Evolutionary conservation across 2,797 vertebrate genomes (phyloP), one percentile per base, ranked within the genome.

Genomic region (Lagorchestes hirsutus): DNA sequence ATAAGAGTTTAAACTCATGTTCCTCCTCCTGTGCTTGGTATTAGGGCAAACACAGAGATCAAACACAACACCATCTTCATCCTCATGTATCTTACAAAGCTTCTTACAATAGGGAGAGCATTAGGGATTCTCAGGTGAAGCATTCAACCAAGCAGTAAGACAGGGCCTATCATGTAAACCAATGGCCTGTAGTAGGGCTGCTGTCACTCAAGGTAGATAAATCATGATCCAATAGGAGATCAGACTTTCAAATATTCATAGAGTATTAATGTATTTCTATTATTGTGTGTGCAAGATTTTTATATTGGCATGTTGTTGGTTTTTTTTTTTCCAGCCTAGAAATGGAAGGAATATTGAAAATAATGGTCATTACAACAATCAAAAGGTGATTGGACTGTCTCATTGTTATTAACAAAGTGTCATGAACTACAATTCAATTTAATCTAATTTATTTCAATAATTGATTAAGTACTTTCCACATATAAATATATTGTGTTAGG

Each of bases 321-420:
- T 56, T 94, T 95, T 97, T 97, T 96, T 34, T 94, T 97, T 97
- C 95, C 98, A 99, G 99, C 98, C 99, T 97, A 98, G 99, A 95
- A 99, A 99, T 54, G 99, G 99, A 98, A 98, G 99, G 98, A 98
- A 98, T 67, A 54, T 96, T 1, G 96, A 98, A 95, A 92, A 90
- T 92, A 95, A 90, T 92, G 97, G 97, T 94, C 97, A 96, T 95
- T 98, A 98, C 82, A 31, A 94, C 28, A 93, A 74, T 28, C 9
- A 93, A 97, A 98, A 98, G 98, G 93, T 96, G 55, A 62, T 24
- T 94, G 46, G 40, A 95, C 46, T 57, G 28, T 87, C 22, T 62
- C 46, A 94, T 50, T 40, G 54, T 62, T 13, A 54, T 34, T 93
- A 18, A 92, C 34, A 74, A 27, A 27, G 2, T 27, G 10, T 87